phyloP scores from a whole-genome alignment of 1,140 invertebrate species.

The Pseudoatta argentina region DNA sequence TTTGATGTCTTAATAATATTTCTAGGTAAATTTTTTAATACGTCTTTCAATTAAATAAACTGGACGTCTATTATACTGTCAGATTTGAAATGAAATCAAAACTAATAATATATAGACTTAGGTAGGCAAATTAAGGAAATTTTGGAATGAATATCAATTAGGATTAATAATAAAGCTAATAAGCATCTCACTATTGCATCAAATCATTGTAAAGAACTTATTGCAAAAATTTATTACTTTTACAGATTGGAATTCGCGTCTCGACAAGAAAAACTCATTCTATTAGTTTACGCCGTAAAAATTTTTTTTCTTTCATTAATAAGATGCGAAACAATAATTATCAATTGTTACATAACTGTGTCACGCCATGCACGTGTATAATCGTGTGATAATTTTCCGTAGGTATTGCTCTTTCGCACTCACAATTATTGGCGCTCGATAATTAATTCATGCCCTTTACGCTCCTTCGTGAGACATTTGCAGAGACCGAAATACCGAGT shows the following conservation, averaged over 20 bases:
- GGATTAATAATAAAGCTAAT: too few species aligned
- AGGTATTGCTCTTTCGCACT: background rate
- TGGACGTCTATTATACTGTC: too few species aligned
- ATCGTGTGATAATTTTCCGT: slow-evolving; percentile 1
- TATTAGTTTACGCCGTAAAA: too few species aligned
- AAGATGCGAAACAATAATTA: background rate
- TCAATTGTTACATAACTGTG: slow-evolving; percentile 20
- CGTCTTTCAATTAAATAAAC: too few species aligned
- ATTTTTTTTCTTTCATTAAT: background rate
- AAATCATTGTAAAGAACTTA: too few species aligned
- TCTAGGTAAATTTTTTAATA: too few species aligned
- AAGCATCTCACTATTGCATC: too few species aligned
- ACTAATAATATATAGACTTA: too few species aligned
- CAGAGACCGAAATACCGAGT: background rate
- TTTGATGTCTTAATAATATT: too few species aligned
- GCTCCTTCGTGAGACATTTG: background rate
- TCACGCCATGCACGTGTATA: slow-evolving; percentile 10
- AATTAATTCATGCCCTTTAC: slow-evolving; percentile 36
- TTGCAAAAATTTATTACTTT: background rate
- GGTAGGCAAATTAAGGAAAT: too few species aligned
- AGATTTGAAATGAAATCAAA: too few species aligned
- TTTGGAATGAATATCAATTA: too few species aligned
- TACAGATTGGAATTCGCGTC: background rate
- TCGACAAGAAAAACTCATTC: background rate
- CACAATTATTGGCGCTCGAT: slow-evolving; percentile 17